phyloP scores from a whole-genome alignment of 2,888 invertebrate genomes.

The Plebejus anna region DNA sequence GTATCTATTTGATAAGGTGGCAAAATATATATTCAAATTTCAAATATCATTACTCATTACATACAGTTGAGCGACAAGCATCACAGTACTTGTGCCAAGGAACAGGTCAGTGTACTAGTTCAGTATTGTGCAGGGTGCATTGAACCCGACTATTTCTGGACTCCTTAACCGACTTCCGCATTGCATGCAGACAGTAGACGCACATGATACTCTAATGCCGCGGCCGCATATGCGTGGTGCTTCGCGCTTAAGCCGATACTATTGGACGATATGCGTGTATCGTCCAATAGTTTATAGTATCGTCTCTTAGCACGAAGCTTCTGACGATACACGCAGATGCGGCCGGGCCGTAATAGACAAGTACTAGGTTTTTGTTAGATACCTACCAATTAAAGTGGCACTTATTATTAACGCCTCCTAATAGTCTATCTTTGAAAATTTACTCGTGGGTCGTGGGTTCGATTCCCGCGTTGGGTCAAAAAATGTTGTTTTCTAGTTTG shows the following conservation, averaged over 20 bases:
- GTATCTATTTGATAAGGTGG: too few species aligned
- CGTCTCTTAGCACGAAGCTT: too few species aligned
- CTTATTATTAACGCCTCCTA: background rate
- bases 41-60: too few species aligned
- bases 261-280: too few species aligned
- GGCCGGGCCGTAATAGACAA: background rate
- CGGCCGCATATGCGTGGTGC: too few species aligned
- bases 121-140: constrained; percentile 47
- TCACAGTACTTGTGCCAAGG: constrained; percentile 65
- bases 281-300: too few species aligned
- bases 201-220: background rate
- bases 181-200: constrained; percentile 13
- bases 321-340: too few species aligned
- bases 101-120: constrained; percentile 68
- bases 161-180: constrained; percentile 49
- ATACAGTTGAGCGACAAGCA: constrained; percentile 39
- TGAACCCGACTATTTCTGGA: constrained; percentile 68
- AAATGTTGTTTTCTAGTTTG: too few species aligned
- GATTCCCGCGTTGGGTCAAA: background rate
- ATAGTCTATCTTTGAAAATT: background rate
- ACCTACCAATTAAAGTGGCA: background rate
- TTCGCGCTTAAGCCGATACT: too few species aligned
- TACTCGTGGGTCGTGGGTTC: background rate
- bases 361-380: background rate
- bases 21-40: too few species aligned